Evolutionary conservation across 2,113 vertebrate species (phyloP).

Genomic region (Pelobates fuscus): DNA sequence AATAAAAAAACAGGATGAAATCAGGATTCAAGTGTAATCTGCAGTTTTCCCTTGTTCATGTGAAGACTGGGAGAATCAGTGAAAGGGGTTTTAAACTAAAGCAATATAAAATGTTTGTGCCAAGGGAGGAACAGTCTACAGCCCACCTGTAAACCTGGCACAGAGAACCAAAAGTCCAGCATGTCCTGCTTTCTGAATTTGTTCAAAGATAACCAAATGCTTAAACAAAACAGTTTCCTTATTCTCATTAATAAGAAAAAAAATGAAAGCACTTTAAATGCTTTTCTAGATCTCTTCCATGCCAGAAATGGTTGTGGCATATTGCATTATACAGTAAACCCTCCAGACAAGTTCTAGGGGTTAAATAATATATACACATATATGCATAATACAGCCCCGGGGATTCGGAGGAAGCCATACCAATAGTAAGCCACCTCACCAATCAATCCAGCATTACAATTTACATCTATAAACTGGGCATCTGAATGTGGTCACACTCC

Average conservation of each 20-base stretch:
- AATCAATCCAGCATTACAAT: constrained; percentile 56
- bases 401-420: constrained; percentile 55
- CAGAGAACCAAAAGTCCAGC: background rate
- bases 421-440: constrained; percentile 56
- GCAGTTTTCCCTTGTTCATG: too few relatives aligned
- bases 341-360: constrained; percentile 68
- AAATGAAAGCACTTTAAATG: constrained; percentile 18
- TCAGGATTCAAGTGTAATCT: background rate
- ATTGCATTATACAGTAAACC: constrained; percentile 73
- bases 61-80: background rate
- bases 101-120: background rate
- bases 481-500: constrained; percentile 82
- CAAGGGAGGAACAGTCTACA: background rate
- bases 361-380: constrained; percentile 78
- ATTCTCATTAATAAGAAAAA: constrained; percentile 11
- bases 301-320: constrained; percentile 53
- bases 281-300: constrained; percentile 20
- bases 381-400: constrained; percentile 63
- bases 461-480: constrained; percentile 61
- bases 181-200: background rate
- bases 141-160: background rate
- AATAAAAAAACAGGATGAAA: background rate
- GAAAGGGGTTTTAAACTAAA: background rate
- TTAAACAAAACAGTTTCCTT: background rate
- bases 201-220: background rate